These are phyloP conservation scores for Catostomus latipinnis DNA, from an alignment of 2,797 vertebrate genomes.

Conservation along the genomic window DNA sequence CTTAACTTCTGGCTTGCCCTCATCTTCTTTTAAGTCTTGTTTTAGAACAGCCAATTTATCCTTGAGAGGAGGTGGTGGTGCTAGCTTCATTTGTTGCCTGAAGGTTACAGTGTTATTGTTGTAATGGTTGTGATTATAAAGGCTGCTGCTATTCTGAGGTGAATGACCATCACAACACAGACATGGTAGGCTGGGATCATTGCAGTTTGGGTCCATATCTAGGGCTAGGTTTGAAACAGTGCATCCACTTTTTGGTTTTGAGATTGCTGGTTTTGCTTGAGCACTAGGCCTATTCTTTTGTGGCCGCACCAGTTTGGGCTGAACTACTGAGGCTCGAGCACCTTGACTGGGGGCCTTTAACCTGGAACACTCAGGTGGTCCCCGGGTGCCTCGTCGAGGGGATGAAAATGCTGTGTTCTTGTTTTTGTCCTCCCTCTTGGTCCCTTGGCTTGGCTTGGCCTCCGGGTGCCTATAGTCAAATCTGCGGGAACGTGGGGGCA, in stretches of 20 bases:
- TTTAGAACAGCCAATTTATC: constrained; percentile 63
- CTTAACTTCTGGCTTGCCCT: constrained; percentile 59
- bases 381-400: constrained; percentile 64
- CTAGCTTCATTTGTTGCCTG: constrained; percentile 76
- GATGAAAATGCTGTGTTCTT: constrained; percentile 63
- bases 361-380: constrained; percentile 66
- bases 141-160: constrained; percentile 81
- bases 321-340: constrained; percentile 64
- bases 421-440: constrained; percentile 80
- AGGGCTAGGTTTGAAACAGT: constrained; percentile 57
- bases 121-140: constrained; percentile 82
- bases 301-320: constrained; percentile 68
- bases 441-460: constrained; percentile 67
- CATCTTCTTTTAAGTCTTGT: constrained; percentile 47
- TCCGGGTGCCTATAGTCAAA: constrained; percentile 72
- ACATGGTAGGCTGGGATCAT: constrained; percentile 88
- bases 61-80: constrained; percentile 64
- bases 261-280: constrained; percentile 65
- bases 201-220: constrained; percentile 88
- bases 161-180: constrained; percentile 86
- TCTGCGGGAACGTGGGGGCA: constrained; percentile 74
- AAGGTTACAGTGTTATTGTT: constrained; percentile 81
- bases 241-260: constrained; percentile 72
- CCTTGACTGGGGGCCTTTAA: constrained; percentile 69
- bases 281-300: constrained; percentile 66